phyloP scores from a whole-genome alignment of 2,888 invertebrate genomes.

The Catotricha subobsoleta region DNA sequence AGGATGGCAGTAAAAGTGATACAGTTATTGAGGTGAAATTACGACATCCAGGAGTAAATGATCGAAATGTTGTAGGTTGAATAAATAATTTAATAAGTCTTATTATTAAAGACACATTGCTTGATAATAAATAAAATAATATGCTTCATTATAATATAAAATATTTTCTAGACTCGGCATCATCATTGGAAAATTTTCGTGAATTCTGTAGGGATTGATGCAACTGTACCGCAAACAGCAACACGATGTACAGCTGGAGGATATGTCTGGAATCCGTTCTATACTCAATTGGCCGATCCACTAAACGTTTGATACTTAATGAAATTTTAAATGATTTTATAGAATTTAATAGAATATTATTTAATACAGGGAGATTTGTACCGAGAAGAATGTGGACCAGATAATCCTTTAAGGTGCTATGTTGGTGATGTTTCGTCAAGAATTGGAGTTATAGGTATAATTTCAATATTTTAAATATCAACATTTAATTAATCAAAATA shows the following conservation, averaged over 20 bases:
- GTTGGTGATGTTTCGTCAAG: slow-evolving; percentile 79
- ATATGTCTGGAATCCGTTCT: slow-evolving; percentile 82
- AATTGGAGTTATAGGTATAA: slow-evolving; percentile 55
- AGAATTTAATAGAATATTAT: neutral
- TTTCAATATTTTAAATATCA: neutral
- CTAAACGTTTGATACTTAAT: slow-evolving; percentile 44
- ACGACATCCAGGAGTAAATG: slow-evolving; percentile 68
- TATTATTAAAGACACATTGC: too few relatives aligned
- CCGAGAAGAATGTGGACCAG: slow-evolving; percentile 67
- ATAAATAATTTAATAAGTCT: too few relatives aligned
- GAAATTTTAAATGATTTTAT: slow-evolving; percentile 5
- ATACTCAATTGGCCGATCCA: slow-evolving; percentile 76
- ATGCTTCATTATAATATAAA: slow-evolving; percentile 7
- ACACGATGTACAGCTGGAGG: slow-evolving; percentile 83
- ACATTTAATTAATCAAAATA: neutral
- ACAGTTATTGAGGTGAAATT: slow-evolving; percentile 80
- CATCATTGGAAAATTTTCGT: slow-evolving; percentile 86
- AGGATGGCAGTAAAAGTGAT: slow-evolving; percentile 71
- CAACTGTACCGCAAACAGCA: slow-evolving; percentile 56
- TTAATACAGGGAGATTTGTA: slow-evolving; percentile 63
- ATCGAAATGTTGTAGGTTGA: slow-evolving; percentile 61
- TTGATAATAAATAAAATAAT: slow-evolving; percentile 2
- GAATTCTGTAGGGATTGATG: slow-evolving; percentile 82
- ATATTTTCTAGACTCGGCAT: slow-evolving; percentile 44
- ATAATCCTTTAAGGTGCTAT: slow-evolving; percentile 76